Evolutionary conservation across 2,888 invertebrate genomes (phyloP).

Genomic region (Clostera curtula): DNA sequence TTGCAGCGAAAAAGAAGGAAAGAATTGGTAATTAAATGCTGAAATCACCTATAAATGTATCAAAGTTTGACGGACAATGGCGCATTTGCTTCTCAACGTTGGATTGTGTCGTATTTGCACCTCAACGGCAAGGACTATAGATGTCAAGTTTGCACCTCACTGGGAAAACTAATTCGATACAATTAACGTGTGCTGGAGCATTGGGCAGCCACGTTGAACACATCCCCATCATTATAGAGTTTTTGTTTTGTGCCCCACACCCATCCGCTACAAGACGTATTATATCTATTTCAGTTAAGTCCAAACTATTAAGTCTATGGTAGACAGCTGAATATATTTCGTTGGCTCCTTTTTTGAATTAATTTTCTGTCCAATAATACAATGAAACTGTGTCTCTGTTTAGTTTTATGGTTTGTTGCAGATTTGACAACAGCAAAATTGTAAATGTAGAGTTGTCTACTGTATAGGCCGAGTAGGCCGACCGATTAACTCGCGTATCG

Average conservation of each 20-base stretch:
- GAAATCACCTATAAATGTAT: too few species aligned
- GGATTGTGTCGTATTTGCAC: constrained; percentile 1
- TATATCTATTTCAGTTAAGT: constrained; percentile 3
- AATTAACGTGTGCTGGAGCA: constrained; percentile 3
- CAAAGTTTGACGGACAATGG: too few species aligned
- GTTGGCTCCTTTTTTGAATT: constrained; percentile 3
- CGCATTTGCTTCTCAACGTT: constrained; percentile 1
- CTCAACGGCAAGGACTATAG: constrained; percentile 2
- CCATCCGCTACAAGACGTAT: constrained; percentile 8
- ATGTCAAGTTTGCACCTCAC: constrained; percentile 2
- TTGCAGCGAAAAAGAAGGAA: constrained; percentile 1
- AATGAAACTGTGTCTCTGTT: too few species aligned
- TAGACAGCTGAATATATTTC: constrained; percentile 6
- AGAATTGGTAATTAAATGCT: neutral
- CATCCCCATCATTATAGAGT: constrained; percentile 8
- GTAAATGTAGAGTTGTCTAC: too few species aligned
- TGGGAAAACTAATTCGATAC: constrained; percentile 8
- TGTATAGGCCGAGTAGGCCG: too few species aligned
- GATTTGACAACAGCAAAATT: too few species aligned
- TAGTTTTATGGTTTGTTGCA: too few species aligned
- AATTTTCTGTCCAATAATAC: constrained; percentile 8
- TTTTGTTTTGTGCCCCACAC: constrained; percentile 12
- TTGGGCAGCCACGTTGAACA: constrained; percentile 4
- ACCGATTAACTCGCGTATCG: too few species aligned
- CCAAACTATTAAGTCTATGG: constrained; percentile 2